These are phyloP conservation scores for Penelope pileata DNA, from an alignment of 2,113 vertebrate genomes.

Conservation along the genomic window DNA sequence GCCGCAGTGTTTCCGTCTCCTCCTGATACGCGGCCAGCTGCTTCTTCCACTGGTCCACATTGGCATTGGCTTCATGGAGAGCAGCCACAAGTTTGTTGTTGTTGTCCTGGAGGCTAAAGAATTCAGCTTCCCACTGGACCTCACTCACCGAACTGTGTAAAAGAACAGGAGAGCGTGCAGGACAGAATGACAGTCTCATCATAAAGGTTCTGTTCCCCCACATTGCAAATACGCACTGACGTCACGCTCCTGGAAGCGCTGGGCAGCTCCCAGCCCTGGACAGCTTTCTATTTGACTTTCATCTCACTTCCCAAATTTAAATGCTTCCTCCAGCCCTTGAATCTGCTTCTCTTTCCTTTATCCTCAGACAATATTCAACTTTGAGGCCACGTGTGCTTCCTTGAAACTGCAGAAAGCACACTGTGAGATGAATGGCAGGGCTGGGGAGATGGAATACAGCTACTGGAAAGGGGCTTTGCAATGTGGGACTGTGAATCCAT, in stretches of 20 bases:
- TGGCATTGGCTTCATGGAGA: conserved; percentile 91
- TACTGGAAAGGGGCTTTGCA: not conserved
- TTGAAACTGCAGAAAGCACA: not conserved
- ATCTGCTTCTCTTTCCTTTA: not conserved
- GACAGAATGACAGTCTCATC: not conserved
- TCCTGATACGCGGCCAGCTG: conserved; percentile 91
- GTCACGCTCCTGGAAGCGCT: not conserved
- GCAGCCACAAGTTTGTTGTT: conserved; percentile 91
- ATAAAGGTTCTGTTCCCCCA: not conserved
- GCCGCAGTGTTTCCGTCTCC: conserved; percentile 88
- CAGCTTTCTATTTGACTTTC: not conserved
- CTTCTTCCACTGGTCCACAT: conserved; percentile 95
- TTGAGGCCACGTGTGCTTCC: not conserved
- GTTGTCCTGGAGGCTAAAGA: conserved; percentile 96
- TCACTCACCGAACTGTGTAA: conserved; percentile 89
- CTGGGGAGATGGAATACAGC: not conserved
- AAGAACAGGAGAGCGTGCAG: not conserved
- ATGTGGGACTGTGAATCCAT: not conserved
- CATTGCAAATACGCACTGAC: fast-evolving
- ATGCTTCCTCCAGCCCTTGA: not conserved
- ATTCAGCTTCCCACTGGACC: conserved; percentile 93
- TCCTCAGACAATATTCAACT: not conserved
- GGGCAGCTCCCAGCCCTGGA: not conserved
- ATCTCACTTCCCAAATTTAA: not conserved
- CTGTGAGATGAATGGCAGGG: not conserved